These are phyloP conservation scores for Halcyon badia DNA, from an alignment of 2,797 vertebrate species.

Conservation along the genomic window DNA sequence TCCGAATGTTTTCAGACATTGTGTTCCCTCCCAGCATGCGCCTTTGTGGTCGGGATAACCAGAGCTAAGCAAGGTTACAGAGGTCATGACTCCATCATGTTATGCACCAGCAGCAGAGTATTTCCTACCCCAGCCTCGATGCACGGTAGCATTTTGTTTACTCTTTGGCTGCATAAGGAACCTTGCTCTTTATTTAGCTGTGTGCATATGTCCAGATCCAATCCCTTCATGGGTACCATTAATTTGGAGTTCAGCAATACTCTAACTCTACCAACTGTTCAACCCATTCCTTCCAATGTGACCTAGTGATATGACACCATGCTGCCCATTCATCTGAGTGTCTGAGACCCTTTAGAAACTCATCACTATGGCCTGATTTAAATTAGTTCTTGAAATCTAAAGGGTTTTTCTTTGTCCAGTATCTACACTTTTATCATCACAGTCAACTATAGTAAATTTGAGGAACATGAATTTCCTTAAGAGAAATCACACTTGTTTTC, in stretches of 20 bases:
- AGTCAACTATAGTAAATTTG: neutral
- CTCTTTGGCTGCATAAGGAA: neutral
- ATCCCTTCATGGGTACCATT: neutral
- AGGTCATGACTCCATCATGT: neutral
- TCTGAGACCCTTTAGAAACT: neutral
- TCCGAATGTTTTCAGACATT: neutral
- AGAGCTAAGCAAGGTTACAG: neutral
- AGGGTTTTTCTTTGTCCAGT: neutral
- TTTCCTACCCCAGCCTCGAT: neutral
- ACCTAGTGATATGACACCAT: neutral
- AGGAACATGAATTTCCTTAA: neutral
- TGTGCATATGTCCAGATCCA: neutral
- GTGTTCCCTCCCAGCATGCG: fast-evolving
- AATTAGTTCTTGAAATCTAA: neutral
- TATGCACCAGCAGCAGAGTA: neutral
- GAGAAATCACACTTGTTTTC: neutral
- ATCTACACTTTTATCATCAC: neutral
- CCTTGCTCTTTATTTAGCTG: neutral
- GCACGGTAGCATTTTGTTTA: neutral
- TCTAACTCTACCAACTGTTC: neutral
- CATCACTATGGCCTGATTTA: neutral
- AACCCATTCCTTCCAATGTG: neutral
- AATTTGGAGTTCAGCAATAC: neutral
- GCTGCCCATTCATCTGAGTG: neutral
- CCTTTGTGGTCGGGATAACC: neutral